Evolutionary conservation across 1,140 invertebrate species (phyloP).

Genomic region (Drosophila jambulina): DNA sequence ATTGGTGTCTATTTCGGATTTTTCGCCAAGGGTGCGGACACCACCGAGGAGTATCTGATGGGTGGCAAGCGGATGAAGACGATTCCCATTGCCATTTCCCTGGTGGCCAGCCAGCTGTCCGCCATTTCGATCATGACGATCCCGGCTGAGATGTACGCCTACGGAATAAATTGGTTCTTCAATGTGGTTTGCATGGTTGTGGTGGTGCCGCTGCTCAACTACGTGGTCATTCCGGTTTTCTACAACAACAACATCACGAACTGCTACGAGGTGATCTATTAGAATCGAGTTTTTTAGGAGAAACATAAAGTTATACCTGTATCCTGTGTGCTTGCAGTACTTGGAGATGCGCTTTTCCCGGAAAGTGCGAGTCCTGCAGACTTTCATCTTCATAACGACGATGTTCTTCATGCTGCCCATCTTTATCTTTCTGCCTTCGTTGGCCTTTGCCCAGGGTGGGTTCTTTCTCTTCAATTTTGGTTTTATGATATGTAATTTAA

Average conservation of each 20-base stretch:
- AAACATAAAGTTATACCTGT: too few species aligned
- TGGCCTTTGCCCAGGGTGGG: conserved; percentile 91
- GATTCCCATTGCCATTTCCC: conserved; percentile 88
- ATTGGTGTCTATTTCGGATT: conserved; percentile 89
- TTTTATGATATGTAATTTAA: neutral
- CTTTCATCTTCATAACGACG: conserved; percentile 87
- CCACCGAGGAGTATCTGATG: conserved; percentile 87
- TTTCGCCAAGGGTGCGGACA: conserved; percentile 84
- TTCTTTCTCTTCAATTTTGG: neutral
- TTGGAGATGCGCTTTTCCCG: conserved; percentile 89
- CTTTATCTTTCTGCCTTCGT: conserved; percentile 87
- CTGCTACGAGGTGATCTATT: conserved; percentile 90
- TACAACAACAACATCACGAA: conserved; percentile 92
- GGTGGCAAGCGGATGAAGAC: conserved; percentile 88
- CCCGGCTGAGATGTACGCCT: conserved; percentile 92
- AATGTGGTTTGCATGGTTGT: conserved; percentile 88
- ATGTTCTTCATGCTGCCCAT: conserved; percentile 73
- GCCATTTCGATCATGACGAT: conserved; percentile 92
- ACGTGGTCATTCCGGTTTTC: conserved; percentile 92
- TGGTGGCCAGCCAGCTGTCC: conserved; percentile 91
- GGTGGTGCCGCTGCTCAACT: conserved; percentile 88
- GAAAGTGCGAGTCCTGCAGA: conserved; percentile 87
- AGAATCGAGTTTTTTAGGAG: neutral
- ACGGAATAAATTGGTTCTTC: conserved; percentile 89
- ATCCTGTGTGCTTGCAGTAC: conserved; percentile 87